phyloP scores from a whole-genome alignment of 2,113 vertebrate genomes.

The Hippocampus barbouri region DNA sequence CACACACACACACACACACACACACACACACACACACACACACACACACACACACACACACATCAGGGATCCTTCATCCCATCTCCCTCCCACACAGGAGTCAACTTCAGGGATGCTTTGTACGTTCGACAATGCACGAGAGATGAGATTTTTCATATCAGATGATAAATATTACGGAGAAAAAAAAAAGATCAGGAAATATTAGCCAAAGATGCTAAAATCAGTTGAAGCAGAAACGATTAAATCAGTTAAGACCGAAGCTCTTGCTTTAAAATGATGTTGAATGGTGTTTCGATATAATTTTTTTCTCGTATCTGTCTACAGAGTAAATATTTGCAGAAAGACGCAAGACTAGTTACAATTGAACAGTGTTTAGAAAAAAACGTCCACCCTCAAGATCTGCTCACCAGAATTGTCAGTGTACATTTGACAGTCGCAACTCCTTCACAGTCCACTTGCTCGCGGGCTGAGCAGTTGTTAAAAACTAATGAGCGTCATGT shows the following conservation, averaged over 20 bases:
- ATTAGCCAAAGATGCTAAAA: background rate
- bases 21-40: slow-evolving; percentile 3
- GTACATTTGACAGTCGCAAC: background rate
- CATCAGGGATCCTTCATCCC: slow-evolving; percentile 45
- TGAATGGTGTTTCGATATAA: no score
- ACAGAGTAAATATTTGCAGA: no score
- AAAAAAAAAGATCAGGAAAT: slow-evolving; percentile 20
- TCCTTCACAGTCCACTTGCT: background rate
- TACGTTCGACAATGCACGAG: slow-evolving; percentile 38
- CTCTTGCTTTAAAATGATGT: no score
- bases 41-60: slow-evolving; percentile 17
- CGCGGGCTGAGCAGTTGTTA: background rate
- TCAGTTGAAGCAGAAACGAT: background rate
- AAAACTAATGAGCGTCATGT: slow-evolving; percentile 1
- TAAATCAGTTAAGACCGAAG: background rate
- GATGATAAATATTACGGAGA: slow-evolving; percentile 42
- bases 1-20: background rate
- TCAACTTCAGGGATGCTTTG: slow-evolving; percentile 53
- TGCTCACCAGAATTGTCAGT: background rate
- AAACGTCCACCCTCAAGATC: background rate
- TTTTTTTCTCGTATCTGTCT: no score
- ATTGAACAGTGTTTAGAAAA: background rate
- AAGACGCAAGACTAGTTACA: no score
- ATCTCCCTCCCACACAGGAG: slow-evolving; percentile 52
- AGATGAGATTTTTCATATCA: slow-evolving; percentile 36